These are phyloP conservation scores for Diphyllodes magnificus DNA, from an alignment of 2,113 vertebrate species.

Conservation along the genomic window DNA sequence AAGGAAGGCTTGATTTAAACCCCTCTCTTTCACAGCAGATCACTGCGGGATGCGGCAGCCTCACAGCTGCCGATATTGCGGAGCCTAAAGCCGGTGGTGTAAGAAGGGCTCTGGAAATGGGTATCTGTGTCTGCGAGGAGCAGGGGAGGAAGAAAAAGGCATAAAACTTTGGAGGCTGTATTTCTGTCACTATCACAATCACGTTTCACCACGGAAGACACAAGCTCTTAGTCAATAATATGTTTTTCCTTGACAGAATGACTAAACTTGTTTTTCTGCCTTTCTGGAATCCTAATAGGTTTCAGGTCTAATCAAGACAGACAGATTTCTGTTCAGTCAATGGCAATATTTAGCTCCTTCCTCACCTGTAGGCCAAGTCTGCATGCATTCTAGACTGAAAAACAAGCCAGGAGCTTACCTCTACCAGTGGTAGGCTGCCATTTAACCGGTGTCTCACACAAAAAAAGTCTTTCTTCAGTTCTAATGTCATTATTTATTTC, in stretches of 20 bases:
- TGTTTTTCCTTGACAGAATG: not conserved
- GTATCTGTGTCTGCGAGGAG: fast-evolving
- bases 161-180: not conserved
- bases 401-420: not conserved
- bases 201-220: not conserved
- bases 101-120: not conserved
- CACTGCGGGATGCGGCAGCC: not conserved
- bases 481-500: not conserved
- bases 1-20: not conserved
- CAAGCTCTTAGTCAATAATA: not conserved
- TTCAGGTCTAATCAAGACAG: not conserved
- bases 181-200: not conserved
- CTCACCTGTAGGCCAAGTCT: not conserved
- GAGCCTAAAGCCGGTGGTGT: not conserved
- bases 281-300: not conserved
- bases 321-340: not conserved
- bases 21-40: not conserved
- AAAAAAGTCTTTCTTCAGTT: not conserved
- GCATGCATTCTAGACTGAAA: not conserved
- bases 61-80: not conserved
- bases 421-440: not conserved
- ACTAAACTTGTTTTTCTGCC: not conserved
- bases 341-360: not conserved
- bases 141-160: not conserved
- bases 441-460: not conserved